phyloP scores from a whole-genome alignment of 2,888 invertebrate genomes.

The Monopis laevigella region DNA sequence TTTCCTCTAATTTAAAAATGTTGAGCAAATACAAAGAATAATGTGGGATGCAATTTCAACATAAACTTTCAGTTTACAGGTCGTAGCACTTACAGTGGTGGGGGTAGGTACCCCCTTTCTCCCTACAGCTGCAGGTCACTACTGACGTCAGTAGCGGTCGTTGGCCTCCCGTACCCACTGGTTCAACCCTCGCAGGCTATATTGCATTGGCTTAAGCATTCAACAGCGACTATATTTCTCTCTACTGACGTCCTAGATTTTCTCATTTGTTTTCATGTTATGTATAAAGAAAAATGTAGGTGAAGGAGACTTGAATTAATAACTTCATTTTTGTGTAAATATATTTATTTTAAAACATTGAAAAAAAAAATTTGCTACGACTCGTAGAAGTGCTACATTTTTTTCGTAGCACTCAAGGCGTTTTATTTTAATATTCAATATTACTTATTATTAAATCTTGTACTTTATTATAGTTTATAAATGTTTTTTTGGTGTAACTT shows the following conservation, averaged over 20 bases:
- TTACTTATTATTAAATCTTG: no score
- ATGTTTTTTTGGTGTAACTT: no score
- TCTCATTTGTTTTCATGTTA: constrained; percentile 26
- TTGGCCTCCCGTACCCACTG: constrained; percentile 30
- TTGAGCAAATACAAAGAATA: no score
- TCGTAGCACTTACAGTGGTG: constrained; percentile 6
- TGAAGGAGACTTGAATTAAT: not conserved
- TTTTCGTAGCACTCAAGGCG: no score
- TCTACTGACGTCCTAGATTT: constrained; percentile 2
- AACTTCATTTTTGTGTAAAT: no score
- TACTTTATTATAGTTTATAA: no score
- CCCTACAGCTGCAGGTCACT: constrained; percentile 47
- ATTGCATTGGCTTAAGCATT: constrained; percentile 5
- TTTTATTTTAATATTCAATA: no score
- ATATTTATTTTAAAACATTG: no score
- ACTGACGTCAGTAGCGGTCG: constrained; percentile 59
- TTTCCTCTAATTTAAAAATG: no score
- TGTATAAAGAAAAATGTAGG: constrained; percentile 17
- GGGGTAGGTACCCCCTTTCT: not conserved
- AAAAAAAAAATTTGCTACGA: no score
- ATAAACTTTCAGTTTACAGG: not conserved
- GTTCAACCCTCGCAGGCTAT: constrained; percentile 16
- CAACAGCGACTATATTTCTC: constrained; percentile 1
- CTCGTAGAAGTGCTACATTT: no score
- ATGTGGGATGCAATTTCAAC: no score